Percentiles rank a stretch among this genome's conserved stretches.
These are phyloP conservation scores for Bombus waltoni DNA, from an alignment of 1,140 invertebrate genomes.

Conservation along the genomic window DNA sequence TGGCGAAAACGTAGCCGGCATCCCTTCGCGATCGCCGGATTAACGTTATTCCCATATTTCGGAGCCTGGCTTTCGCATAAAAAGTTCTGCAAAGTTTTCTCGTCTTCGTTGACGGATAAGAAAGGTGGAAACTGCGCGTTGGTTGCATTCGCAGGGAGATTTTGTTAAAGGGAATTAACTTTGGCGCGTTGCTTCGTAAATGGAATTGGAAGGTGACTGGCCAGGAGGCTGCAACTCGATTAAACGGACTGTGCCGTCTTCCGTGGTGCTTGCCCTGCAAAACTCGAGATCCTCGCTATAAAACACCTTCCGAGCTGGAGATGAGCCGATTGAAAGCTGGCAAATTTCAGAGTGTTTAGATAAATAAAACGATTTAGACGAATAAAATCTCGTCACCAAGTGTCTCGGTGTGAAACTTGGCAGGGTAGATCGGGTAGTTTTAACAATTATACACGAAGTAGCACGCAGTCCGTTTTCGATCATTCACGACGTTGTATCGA, in stretches of 20 bases:
- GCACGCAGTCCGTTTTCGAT: background rate
- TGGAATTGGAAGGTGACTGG: slow-evolving; percentile 12
- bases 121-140: background rate
- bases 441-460: background rate
- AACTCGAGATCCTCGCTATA: background rate
- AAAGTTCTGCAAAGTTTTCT: background rate
- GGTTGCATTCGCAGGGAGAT: background rate
- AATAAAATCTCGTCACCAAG: too few species aligned
- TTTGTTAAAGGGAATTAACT: background rate
- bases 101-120: background rate
- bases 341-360: background rate
- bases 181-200: background rate
- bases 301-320: background rate
- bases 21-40: background rate
- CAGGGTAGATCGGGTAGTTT: background rate
- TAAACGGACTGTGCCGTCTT: background rate
- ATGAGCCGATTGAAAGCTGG: background rate
- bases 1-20: background rate
- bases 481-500: too few species aligned
- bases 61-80: background rate
- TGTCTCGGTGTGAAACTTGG: background rate
- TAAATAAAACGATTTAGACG: too few species aligned
- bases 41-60: background rate
- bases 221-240: slow-evolving; percentile 5
- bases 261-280: background rate